These are phyloP conservation scores for Drosophila littoralis DNA, from an alignment of 1,140 invertebrate species.

Conservation along the genomic window DNA sequence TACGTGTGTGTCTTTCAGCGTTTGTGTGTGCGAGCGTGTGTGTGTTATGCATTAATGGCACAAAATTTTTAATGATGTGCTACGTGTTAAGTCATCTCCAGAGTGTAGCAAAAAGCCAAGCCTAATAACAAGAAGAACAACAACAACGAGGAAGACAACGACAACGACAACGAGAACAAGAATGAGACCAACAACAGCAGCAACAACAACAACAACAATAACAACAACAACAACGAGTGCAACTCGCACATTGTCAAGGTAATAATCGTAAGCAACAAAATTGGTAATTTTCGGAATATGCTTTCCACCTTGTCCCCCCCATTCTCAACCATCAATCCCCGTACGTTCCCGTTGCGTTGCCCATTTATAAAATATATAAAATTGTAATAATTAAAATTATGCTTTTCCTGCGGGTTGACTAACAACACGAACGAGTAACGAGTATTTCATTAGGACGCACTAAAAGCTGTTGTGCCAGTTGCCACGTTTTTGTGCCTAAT, in stretches of 20 bases:
- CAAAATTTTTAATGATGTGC: conserved; percentile 82
- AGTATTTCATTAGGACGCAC: conserved; percentile 58
- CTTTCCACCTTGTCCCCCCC: conserved; percentile 43
- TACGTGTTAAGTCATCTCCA: conserved; percentile 82
- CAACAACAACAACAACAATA: conserved; percentile 42
- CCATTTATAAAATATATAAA: conserved; percentile 58
- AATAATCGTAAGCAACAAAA: conserved; percentile 83
- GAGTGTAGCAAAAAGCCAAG: conserved; percentile 73
- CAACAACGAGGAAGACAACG: conserved; percentile 41
- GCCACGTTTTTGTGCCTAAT: conserved; percentile 30
- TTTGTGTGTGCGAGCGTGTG: conserved; percentile 25
- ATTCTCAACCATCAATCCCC: neutral
- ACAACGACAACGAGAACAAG: conserved; percentile 25
- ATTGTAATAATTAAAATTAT: conserved; percentile 81
- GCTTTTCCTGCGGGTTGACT: conserved; percentile 40
- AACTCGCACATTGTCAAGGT: conserved; percentile 66
- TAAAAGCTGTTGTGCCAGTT: conserved; percentile 62
- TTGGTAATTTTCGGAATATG: conserved; percentile 81
- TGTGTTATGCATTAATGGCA: conserved; percentile 78
- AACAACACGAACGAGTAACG: conserved; percentile 29
- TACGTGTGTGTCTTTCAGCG: conserved; percentile 1
- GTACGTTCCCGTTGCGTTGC: neutral
- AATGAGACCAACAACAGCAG: conserved; percentile 29
- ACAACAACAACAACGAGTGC: conserved; percentile 18
- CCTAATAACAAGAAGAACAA: conserved; percentile 59